A percentile compares a stretch with the other conserved stretches of the same genome.
These are phyloP conservation scores for Pagetopsis macropterus DNA, from an alignment of 2,797 vertebrate genomes.

Conservation along the genomic window DNA sequence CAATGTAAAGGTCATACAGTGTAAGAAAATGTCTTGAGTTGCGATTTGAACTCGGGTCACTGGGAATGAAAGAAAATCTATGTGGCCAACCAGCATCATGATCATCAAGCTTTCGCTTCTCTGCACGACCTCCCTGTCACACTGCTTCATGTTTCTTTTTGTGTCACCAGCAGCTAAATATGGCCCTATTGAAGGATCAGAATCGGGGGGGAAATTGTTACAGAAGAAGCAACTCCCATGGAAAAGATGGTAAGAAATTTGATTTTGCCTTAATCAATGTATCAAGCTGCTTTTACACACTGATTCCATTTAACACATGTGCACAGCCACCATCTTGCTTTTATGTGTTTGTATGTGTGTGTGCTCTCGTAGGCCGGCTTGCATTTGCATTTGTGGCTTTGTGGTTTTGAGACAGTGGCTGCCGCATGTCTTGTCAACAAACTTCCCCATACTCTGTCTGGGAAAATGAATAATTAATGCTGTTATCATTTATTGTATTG, in stretches of 20 bases:
- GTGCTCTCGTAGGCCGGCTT: neutral
- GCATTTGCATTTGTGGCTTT: constrained; percentile 19
- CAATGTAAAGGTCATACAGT: constrained; percentile 22
- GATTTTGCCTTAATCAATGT: constrained; percentile 21
- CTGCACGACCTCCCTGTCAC: constrained; percentile 12
- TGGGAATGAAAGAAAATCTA: constrained; percentile 41
- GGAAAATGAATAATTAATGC: constrained; percentile 7
- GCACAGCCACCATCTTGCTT: constrained; percentile 14
- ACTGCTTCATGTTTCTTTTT: constrained; percentile 15
- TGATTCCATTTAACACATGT: constrained; percentile 34
- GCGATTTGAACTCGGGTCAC: constrained; percentile 31
- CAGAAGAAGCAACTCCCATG: constrained; percentile 12
- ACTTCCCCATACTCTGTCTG: constrained; percentile 38
- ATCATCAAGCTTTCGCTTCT: constrained; percentile 22
- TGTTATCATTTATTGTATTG: neutral
- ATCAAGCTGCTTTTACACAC: constrained; percentile 8
- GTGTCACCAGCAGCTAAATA: neutral
- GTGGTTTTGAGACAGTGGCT: constrained; percentile 14
- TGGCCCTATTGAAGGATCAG: constrained; percentile 3
- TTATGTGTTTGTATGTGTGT: constrained; percentile 8
- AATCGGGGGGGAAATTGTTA: neutral
- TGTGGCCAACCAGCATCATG: neutral
- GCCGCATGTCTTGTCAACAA: constrained; percentile 28
- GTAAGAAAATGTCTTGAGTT: constrained; percentile 16
- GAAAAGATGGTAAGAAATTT: constrained; percentile 19